A percentile compares a stretch with the other conserved stretches of the same genome.
Evolutionary conservation across 2,797 vertebrate species (phyloP).

Genomic region (Chiloscyllium punctatum): DNA sequence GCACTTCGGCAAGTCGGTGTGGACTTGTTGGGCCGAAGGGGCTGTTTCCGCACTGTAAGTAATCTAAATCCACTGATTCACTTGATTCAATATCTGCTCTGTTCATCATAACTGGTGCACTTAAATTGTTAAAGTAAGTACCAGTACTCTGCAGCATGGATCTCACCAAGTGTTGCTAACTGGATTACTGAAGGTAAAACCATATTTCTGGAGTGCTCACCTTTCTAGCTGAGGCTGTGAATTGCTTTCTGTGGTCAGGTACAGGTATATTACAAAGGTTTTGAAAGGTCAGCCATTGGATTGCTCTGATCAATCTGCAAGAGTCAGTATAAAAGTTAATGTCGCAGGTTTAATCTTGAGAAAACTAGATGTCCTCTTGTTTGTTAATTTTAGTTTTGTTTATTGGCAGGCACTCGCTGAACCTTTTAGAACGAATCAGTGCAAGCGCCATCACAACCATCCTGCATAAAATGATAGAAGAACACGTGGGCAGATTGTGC

Average conservation of each 20-base stretch:
- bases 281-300: not conserved
- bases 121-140: not conserved
- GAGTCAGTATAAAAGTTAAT: not conserved
- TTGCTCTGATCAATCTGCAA: not conserved
- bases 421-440: constrained; percentile 85
- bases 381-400: not conserved
- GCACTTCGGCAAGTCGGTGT: no score
- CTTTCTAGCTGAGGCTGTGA: not conserved
- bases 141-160: not conserved
- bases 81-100: not conserved
- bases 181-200: not conserved
- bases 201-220: not conserved
- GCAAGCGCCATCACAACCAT: constrained; percentile 85
- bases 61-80: not conserved
- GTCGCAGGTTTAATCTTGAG: not conserved
- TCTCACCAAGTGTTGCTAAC: not conserved
- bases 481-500: constrained; percentile 86
- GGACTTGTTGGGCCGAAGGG: no score
- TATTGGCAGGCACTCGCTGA: constrained; percentile 67
- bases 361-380: not conserved
- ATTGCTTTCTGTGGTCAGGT: not conserved
- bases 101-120: not conserved
- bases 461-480: constrained; percentile 82
- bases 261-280: not conserved
- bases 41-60: no score